Evolutionary conservation across 2,797 vertebrate genomes (phyloP).

Genomic region (Pipistrellus pygmaeus): DNA sequence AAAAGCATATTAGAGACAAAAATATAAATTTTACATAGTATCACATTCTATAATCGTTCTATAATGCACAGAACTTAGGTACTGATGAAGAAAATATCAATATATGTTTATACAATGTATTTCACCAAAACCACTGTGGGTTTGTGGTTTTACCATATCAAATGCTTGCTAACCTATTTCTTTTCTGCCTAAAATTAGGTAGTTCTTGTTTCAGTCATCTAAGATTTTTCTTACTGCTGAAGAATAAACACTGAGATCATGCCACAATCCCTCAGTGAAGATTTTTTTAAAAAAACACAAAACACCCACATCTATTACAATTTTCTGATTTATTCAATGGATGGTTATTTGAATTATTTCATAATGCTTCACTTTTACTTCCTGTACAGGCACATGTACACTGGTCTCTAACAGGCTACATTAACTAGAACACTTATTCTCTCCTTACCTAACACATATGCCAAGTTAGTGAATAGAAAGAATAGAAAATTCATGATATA

Average conservation of each 20-base stretch:
- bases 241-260: constrained; percentile 44
- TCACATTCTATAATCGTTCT: constrained; percentile 51
- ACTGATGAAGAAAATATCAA: constrained; percentile 35
- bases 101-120: neutral
- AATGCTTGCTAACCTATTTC: constrained; percentile 2
- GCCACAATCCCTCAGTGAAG: neutral
- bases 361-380: constrained; percentile 38
- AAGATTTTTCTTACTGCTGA: constrained; percentile 27
- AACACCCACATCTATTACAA: neutral
- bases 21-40: constrained; percentile 43
- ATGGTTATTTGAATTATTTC: constrained; percentile 54
- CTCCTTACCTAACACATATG: neutral
- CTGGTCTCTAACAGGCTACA: neutral
- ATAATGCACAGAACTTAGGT: neutral
- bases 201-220: constrained; percentile 39
- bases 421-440: neutral
- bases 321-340: constrained; percentile 15
- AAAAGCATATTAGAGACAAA: constrained; percentile 74
- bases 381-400: neutral
- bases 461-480: neutral
- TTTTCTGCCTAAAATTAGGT: constrained; percentile 36
- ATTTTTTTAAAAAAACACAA: neutral
- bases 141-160: constrained; percentile 20
- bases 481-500: constrained; percentile 32
- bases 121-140: neutral